phyloP scores from a whole-genome alignment of 2,888 invertebrate species.

The Fragum whitleyi region DNA sequence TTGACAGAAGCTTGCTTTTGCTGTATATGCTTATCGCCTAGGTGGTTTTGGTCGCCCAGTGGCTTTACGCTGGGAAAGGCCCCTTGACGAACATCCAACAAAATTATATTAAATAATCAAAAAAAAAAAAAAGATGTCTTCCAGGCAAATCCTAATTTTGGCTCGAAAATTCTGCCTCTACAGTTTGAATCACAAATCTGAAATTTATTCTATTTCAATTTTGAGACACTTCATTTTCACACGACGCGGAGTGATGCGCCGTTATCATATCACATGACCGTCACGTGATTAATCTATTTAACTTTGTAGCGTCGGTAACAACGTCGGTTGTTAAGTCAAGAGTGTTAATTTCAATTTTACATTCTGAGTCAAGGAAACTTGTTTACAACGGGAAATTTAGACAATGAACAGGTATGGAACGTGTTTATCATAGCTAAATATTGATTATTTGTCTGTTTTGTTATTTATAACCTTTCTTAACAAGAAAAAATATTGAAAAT shows the following conservation, averaged over 20 bases:
- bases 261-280: conserved; percentile 11
- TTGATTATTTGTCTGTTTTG: not conserved
- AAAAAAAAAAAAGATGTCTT: too few relatives aligned
- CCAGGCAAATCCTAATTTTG: too few relatives aligned
- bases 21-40: too few relatives aligned
- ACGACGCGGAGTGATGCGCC: not conserved
- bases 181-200: too few relatives aligned
- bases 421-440: conserved; percentile 1
- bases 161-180: too few relatives aligned
- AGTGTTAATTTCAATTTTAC: conserved; percentile 27
- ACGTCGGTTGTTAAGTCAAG: conserved; percentile 59
- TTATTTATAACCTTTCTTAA: not conserved
- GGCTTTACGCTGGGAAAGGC: too few relatives aligned
- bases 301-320: conserved; percentile 58
- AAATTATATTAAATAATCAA: too few relatives aligned
- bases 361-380: not conserved
- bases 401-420: conserved; percentile 15
- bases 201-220: too few relatives aligned
- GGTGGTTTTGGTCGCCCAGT: too few relatives aligned
- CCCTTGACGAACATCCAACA: too few relatives aligned
- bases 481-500: not conserved
- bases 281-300: conserved; percentile 9
- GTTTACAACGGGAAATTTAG: conserved; percentile 10
- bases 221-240: too few relatives aligned
- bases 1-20: too few relatives aligned